phyloP scores from a whole-genome alignment of 2,888 invertebrate genomes.

The Branchipolynoe longqiensis region DNA sequence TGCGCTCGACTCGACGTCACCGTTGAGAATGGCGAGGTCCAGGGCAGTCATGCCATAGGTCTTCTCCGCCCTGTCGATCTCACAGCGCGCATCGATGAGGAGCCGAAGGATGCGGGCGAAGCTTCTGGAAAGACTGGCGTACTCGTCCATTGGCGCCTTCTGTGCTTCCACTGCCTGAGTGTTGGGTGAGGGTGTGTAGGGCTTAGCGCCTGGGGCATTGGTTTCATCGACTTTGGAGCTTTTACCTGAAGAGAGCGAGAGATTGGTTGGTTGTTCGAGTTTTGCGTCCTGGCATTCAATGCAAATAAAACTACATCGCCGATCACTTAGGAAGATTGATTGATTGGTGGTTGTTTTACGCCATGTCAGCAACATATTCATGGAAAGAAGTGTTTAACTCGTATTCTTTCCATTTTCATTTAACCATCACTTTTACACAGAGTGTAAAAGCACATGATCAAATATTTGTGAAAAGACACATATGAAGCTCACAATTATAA shows the following conservation, averaged over 20 bases:
- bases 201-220: conserved; percentile 36
- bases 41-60: conserved; percentile 70
- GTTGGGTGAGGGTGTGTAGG: neutral
- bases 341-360: no score
- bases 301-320: no score
- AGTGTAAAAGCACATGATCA: no score
- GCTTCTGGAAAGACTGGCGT: neutral
- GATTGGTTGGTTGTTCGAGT: no score
- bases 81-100: conserved; percentile 67
- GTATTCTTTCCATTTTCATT: no score
- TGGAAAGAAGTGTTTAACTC: no score
- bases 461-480: no score
- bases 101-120: conserved; percentile 63
- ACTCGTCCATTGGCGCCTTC: neutral
- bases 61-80: conserved; percentile 67
- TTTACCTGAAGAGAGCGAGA: conserved; percentile 10
- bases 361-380: no score
- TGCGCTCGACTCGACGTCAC: conserved; percentile 69
- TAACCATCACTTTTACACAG: no score
- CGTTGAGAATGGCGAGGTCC: conserved; percentile 69
- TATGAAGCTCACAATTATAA: no score
- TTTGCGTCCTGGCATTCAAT: no score
- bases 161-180: neutral
- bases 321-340: no score
- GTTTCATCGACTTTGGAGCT: conserved; percentile 50